Evolutionary conservation across 2,888 invertebrate species (phyloP), one percentile per base, ranked within the genome.

Genomic region (Capitulum mitella): DNA sequence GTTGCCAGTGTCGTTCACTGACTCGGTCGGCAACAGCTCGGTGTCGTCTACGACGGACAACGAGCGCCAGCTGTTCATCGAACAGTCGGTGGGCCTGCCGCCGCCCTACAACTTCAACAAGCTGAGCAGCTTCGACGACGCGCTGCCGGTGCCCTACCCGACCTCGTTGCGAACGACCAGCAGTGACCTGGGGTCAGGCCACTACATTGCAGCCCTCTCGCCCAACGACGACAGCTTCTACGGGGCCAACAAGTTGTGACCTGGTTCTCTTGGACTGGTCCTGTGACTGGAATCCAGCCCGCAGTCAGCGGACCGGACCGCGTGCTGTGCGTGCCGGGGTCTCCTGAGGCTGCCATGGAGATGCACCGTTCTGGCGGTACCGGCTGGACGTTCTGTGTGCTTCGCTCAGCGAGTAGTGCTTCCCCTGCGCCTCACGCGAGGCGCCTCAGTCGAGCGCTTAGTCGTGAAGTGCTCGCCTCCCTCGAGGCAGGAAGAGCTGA

Each of bases 71-170:
- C 40, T 70, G 37, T 70, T 70, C 40, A 26, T 70, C 70, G 40
- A 70, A 2, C 40, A 70, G 70, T 40, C 70, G 37, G 40, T 6
- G 8, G 37, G 26, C 37, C 37, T 40, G 70, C 70, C 70, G 70
- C 64, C 64, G 19, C 37, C 40, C 40, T 70, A 70, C 70, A 70
- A 70, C 70, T 40, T 70, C 70, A 70, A 40, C 70, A 70, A 70
- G 37, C 40, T 70, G 26, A 40, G 37, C 40, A 19, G 22, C 32
- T 29, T 70, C 37, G 70, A 70, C 37, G 70, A 70, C 26, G 26
- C 6, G 70, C 70, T 70, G 70, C 70, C 58, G 58, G n/a, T 12
- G 5, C 58, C 70, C 22, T 64, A 34, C 64, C 32, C 34, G 64
- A 37, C 10, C 37, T 26, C 70, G 26, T 70, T 70, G 26, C 8